Base-by-base conservation (phyloP, 2,888 invertebrate species). In the Eupithecia inturbata region DNA sequence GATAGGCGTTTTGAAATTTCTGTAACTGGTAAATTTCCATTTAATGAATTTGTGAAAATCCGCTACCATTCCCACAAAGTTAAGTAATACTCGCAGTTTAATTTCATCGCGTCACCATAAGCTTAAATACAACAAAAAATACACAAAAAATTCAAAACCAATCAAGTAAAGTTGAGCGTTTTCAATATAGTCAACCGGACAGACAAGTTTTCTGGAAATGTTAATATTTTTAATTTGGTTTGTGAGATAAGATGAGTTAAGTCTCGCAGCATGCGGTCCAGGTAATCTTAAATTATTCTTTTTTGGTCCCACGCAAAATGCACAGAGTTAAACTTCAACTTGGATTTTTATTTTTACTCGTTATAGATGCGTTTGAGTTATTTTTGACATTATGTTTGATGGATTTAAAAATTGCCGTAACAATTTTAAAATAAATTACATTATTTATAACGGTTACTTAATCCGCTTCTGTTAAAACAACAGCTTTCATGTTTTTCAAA, bases 171-270 rank as follows among this genome's bases (percentile, higher is more conserved):
- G n/a, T 33, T 39, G 16, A 62, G 62, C 33, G 63, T 41, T 63
- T 45, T 62, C 41, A 19, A 16, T 62, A 45, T 26, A 26, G 22
- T 39, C 53, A 41, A 33, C 64, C 49, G 45, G 60, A 74, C 71
- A 49, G 1, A 66, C 66, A 70, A 36, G 19, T 64, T 36, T 66
- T n/a, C 45, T 36, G 62, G 16, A 66, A 33, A 28, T 53, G 28
- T 64, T 33, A 62, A 68, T 60, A 64, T 78, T 75, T 80, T 80
- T 80, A 78, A 78, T 80, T 78, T 78, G 68, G 77, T 78, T 77
- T 79, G 75, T 75, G 75, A 78, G 68, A 79, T 79, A 77, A 79
- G 78, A 78, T 78, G 77, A 80, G 79, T 71, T 75, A 74, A 77
- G 75, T 70, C 67, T 36, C 79, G 7, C 82, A 78, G 81, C 81